Evolutionary conservation across 2,113 vertebrate genomes (phyloP), one percentile per base, ranked within the genome.

Genomic region (Gymnarchus niloticus): DNA sequence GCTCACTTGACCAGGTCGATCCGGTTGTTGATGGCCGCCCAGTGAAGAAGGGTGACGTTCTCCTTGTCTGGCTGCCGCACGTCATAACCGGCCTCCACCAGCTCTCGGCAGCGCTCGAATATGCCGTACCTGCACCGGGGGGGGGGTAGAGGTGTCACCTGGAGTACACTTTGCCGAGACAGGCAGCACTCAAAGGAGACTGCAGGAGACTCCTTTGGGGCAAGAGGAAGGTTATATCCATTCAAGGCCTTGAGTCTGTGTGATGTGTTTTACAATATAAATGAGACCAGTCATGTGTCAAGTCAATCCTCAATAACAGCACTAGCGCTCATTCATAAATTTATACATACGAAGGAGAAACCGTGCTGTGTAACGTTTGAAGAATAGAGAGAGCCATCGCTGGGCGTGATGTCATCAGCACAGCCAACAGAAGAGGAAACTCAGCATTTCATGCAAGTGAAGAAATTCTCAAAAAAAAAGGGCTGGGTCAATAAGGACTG

Each of bases 21-120:
- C 89, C 98, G 96, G 93, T 99, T 99, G 93, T 99, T 99, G 92
- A 99, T 99, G 89, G 98, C 97, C 84, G 97, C 98, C 98, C 98
- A 99, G 86, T 99, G 98, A n/a, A 99, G 96, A 83, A 99, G 97
- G 0, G 98, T 98, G 49, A 99, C 98, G 0, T 99, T 99, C 93
- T 99, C 97, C 93, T 99, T 99, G 94, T 99, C 98, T 73, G 98
- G 98, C 84, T 99, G 98, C 85, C 96, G 95, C 41, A 99, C 98
- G 51, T 99, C 98, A 37, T 97, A 99, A 48, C 98, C 97, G n/a
- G 98, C 98, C 93, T 99, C 98, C 90, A 99, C 98, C 92, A 99
- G 87, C 91, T 99, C 98, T 90, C 97, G 93, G 92, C 98, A 99
- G 81, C 98, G 96, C 92, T 99, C 98, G 0, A 97, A 98, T 92